Conservation (phyloP, 2,113 vertebrate genomes). For the Nettapus auritus region DNA sequence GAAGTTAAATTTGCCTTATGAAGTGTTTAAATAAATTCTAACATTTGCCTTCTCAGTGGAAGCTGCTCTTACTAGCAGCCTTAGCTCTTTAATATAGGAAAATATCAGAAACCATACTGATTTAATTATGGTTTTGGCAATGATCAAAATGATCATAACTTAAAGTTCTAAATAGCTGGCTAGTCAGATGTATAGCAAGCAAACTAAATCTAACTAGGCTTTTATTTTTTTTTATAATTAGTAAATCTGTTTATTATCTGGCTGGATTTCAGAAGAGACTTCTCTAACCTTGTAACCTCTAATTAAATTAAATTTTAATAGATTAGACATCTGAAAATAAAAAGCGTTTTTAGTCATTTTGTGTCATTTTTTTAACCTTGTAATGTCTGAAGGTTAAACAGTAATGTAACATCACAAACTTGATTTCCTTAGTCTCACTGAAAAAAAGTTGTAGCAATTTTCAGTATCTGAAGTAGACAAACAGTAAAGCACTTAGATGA, state of each 20-base stretch:
- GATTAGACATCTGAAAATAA: constrained; percentile 21
- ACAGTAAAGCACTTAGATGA: background rate
- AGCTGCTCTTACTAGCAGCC: background rate
- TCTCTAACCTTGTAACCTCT: constrained; percentile 4
- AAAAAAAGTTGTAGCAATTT: background rate
- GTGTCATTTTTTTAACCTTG: background rate
- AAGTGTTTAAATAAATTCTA: background rate
- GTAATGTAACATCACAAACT: background rate
- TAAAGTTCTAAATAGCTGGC: background rate
- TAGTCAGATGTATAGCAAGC: background rate
- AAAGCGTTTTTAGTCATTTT: constrained; percentile 18
- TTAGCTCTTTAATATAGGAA: background rate
- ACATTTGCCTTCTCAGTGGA: background rate
- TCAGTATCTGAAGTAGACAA: background rate
- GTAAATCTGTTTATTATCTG: constrained; percentile 28
- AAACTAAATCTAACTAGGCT: background rate
- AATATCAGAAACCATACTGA: constrained; percentile 16
- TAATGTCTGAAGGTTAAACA: background rate
- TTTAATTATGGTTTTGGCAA: constrained; percentile 37
- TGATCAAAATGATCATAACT: background rate
- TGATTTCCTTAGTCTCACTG: background rate
- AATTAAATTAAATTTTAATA: constrained; percentile 34
- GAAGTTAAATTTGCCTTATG: background rate
- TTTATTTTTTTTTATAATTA: constrained; percentile 26
- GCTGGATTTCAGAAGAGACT: constrained; percentile 2